Conservation (phyloP, 2,888 invertebrate genomes). For the Sclerodermus sp. region DNA sequence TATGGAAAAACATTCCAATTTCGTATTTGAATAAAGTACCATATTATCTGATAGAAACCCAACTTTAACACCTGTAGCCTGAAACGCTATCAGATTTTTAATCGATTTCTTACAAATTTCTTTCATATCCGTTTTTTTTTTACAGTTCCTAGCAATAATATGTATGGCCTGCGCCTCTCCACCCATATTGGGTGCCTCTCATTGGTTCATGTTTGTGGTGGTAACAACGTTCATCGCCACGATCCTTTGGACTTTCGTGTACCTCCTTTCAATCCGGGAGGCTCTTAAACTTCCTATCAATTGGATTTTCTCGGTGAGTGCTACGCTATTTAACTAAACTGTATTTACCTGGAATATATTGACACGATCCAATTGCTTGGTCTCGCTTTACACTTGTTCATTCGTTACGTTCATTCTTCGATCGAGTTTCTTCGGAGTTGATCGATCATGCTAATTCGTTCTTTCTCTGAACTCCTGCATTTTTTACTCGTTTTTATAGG, state of each 20-base stretch:
- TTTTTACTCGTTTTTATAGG: constrained; percentile 63
- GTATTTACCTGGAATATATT: no score
- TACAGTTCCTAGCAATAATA: constrained; percentile 80
- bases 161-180: constrained; percentile 84
- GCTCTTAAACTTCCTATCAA: constrained; percentile 78
- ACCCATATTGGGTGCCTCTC: constrained; percentile 64
- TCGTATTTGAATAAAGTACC: no score
- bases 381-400: no score
- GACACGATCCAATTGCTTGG: no score
- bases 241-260: constrained; percentile 78
- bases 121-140: constrained; percentile 36
- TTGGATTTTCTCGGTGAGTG: constrained; percentile 80
- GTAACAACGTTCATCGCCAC: constrained; percentile 82
- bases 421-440: no score
- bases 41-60: no score
- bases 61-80: no score
- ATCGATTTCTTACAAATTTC: no score
- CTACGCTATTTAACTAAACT: no score
- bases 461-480: constrained; percentile 3
- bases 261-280: constrained; percentile 78
- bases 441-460: no score
- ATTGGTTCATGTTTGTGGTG: constrained; percentile 85
- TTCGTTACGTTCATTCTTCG: no score
- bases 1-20: constrained; percentile 15
- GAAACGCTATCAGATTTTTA: no score